Conservation (phyloP, 2,113 vertebrate species). For the Chinchilla lanigera region DNA sequence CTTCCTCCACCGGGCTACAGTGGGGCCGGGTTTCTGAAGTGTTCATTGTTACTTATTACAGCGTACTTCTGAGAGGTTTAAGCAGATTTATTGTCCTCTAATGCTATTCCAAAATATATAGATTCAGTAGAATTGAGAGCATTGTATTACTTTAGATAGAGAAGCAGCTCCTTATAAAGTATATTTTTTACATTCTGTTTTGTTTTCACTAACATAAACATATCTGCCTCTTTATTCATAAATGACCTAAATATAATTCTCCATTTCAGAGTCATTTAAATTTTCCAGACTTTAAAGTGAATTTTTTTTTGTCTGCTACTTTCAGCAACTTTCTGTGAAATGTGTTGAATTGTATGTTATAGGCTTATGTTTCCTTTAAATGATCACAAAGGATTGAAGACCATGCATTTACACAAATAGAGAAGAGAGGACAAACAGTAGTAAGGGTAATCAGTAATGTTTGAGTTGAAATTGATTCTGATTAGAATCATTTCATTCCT, state of each 20-base stretch:
- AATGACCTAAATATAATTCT: slow-evolving; percentile 33
- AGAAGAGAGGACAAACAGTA: slow-evolving; percentile 1
- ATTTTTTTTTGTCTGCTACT: background rate
- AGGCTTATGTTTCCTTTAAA: background rate
- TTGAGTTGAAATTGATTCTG: background rate
- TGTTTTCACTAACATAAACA: background rate
- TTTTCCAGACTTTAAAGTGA: background rate
- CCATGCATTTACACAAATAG: background rate
- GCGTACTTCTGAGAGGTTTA: background rate
- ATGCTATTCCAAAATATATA: background rate
- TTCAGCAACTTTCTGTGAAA: background rate
- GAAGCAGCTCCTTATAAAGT: background rate
- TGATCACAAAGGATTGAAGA: background rate
- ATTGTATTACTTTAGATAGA: slow-evolving; percentile 34
- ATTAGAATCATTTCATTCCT: background rate
- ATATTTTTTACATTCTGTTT: background rate
- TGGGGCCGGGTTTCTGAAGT: background rate
- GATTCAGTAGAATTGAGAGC: slow-evolving; percentile 43
- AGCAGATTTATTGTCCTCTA: slow-evolving; percentile 14
- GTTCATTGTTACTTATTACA: background rate
- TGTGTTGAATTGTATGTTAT: slow-evolving; percentile 45
- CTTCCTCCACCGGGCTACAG: background rate
- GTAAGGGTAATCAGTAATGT: background rate
- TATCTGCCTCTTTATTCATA: background rate
- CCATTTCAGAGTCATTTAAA: background rate